These are phyloP conservation scores for Metopia argyrocephala DNA, from an alignment of 2,888 invertebrate species.

Conservation along the genomic window DNA sequence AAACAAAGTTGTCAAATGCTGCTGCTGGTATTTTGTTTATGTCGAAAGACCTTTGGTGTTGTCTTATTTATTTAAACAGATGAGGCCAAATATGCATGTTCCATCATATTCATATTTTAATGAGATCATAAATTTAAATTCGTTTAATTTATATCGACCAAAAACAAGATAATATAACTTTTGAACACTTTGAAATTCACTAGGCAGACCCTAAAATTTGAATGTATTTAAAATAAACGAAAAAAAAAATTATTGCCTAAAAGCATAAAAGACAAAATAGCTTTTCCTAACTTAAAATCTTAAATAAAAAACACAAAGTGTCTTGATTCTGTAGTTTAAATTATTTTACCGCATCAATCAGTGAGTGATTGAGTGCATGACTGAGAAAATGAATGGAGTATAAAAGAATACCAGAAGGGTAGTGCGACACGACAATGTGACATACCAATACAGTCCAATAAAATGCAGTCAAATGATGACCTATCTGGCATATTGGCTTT, in stretches of 20 bases:
- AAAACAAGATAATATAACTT: no score
- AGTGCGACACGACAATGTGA: neutral
- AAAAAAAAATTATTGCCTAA: no score
- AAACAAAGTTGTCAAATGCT: slow-evolving; percentile 10
- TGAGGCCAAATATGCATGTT: neutral
- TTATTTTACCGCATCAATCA: neutral
- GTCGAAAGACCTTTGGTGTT: neutral
- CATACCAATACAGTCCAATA: no score
- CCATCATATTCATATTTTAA: neutral
- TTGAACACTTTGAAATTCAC: no score
- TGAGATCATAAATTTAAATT: neutral
- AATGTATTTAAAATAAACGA: neutral
- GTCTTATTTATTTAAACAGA: neutral
- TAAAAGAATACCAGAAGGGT: neutral
- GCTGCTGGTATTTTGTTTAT: neutral
- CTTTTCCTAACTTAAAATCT: neutral
- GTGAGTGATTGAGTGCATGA: neutral
- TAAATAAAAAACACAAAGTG: neutral
- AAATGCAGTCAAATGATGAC: no score
- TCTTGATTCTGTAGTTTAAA: neutral
- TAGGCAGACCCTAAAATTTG: neutral
- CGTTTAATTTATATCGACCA: neutral
- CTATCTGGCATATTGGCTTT: no score
- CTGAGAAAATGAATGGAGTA: neutral
- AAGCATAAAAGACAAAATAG: neutral